phyloP scores from a whole-genome alignment of 2,113 vertebrate species.

The Epinephelus lanceolatus region DNA sequence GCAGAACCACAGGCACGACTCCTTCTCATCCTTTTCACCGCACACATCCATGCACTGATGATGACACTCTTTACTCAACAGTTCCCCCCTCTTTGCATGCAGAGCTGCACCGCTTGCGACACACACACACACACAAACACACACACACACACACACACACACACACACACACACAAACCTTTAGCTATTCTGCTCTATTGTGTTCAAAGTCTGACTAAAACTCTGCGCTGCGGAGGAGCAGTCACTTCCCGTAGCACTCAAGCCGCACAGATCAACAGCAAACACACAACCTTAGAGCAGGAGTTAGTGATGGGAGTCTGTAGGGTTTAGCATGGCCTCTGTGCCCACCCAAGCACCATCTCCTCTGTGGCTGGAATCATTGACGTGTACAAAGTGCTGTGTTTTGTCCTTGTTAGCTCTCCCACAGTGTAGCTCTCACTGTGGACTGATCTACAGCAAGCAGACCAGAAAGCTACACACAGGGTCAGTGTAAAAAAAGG shows the following conservation, averaged over 20 bases:
- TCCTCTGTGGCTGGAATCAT: neutral
- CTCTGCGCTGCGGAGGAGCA: constrained; percentile 79
- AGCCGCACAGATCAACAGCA: constrained; percentile 46
- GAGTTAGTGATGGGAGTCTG: constrained; percentile 34
- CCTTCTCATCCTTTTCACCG: constrained; percentile 31
- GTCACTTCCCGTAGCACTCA: constrained; percentile 54
- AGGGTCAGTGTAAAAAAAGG: neutral
- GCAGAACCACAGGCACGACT: constrained; percentile 54
- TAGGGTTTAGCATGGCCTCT: constrained; percentile 28
- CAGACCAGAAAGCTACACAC: neutral
- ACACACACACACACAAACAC: neutral
- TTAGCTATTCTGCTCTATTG: constrained; percentile 21
- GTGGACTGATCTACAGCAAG: neutral
- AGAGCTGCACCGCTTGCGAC: constrained; percentile 31
- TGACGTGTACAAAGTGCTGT: neutral
- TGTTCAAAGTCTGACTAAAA: constrained; percentile 72
- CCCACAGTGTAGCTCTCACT: neutral
- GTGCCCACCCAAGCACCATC: neutral
- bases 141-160: constrained; percentile 15
- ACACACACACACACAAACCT: constrained; percentile 18
- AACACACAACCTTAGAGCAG: constrained; percentile 31
- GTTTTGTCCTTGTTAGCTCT: neutral
- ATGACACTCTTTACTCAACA: neutral
- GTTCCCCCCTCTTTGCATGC: constrained; percentile 53
- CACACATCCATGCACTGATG: constrained; percentile 70